A percentile compares a stretch with the other conserved stretches of the same genome.
phyloP scores from a whole-genome alignment of 2,888 invertebrate species.

The Nowickia ferox region DNA sequence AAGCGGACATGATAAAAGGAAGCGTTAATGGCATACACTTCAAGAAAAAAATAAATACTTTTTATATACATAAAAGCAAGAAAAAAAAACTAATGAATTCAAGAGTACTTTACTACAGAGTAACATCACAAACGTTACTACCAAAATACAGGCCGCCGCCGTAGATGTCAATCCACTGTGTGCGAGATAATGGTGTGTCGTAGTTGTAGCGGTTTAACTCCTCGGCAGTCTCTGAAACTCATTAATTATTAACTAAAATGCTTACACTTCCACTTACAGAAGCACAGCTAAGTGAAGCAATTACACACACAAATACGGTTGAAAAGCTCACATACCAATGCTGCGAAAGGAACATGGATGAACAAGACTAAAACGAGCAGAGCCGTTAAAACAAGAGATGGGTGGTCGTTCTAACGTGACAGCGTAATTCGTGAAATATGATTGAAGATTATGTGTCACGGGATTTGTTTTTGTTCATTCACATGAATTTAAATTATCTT shows the following conservation, averaged over 20 bases:
- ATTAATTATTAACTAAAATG: slow-evolving; percentile 79
- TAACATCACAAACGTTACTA: slow-evolving; percentile 49
- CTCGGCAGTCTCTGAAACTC: slow-evolving; percentile 74
- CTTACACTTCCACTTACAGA: slow-evolving; percentile 76
- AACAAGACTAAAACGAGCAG: neutral
- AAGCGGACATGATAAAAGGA: slow-evolving; percentile 65
- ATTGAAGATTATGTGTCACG: no score
- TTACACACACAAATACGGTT: slow-evolving; percentile 56
- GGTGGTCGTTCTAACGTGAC: neutral
- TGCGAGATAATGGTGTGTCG: neutral
- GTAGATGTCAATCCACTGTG: slow-evolving; percentile 36
- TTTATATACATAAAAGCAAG: slow-evolving; percentile 63
- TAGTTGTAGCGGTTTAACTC: slow-evolving; percentile 63
- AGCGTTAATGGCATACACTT: slow-evolving; percentile 68
- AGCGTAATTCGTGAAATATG: neutral
- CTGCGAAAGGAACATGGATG: neutral
- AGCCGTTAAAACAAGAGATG: neutral
- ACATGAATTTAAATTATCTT: no score
- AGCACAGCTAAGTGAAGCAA: slow-evolving; percentile 33
- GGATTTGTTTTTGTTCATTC: no score
- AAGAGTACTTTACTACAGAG: slow-evolving; percentile 60
- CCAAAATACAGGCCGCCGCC: slow-evolving; percentile 52
- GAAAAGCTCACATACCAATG: slow-evolving; percentile 43
- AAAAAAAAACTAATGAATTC: slow-evolving; percentile 50
- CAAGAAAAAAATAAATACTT: slow-evolving; percentile 49